Conservation (phyloP, 2,888 invertebrate species). For the Drosophila multiciliata region DNA sequence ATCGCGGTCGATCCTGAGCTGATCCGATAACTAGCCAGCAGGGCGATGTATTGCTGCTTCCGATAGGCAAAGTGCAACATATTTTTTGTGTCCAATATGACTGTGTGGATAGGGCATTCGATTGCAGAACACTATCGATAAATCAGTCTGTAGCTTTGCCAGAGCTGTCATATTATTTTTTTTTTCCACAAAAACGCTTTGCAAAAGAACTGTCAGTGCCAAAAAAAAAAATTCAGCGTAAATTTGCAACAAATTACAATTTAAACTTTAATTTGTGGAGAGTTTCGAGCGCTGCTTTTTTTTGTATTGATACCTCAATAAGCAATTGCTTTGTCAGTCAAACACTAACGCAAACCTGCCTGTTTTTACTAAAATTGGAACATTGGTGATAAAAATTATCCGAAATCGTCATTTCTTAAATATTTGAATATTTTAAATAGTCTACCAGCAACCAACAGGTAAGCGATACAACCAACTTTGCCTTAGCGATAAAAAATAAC, state of each 20-base stretch:
- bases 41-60: too few relatives aligned
- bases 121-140: conserved; percentile 4
- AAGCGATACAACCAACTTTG: background rate
- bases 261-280: conserved; percentile 1
- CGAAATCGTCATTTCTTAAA: conserved; percentile 16
- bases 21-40: too few relatives aligned
- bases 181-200: background rate
- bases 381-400: conserved; percentile 38
- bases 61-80: too few relatives aligned
- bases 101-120: background rate
- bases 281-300: conserved; percentile 4
- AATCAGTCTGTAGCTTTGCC: background rate
- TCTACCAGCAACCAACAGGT: conserved; percentile 21
- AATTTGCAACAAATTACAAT: background rate
- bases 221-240: background rate
- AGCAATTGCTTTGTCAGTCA: conserved; percentile 19
- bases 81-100: background rate
- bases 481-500: background rate
- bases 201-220: conserved; percentile 3
- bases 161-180: background rate
- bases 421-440: conserved; percentile 13
- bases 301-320: background rate
- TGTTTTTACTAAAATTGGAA: conserved; percentile 1
- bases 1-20: too few relatives aligned
- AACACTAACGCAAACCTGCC: conserved; percentile 1